Evolutionary conservation across 2,113 vertebrate genomes (phyloP).

Genomic region (Porphyrio hochstetteri): DNA sequence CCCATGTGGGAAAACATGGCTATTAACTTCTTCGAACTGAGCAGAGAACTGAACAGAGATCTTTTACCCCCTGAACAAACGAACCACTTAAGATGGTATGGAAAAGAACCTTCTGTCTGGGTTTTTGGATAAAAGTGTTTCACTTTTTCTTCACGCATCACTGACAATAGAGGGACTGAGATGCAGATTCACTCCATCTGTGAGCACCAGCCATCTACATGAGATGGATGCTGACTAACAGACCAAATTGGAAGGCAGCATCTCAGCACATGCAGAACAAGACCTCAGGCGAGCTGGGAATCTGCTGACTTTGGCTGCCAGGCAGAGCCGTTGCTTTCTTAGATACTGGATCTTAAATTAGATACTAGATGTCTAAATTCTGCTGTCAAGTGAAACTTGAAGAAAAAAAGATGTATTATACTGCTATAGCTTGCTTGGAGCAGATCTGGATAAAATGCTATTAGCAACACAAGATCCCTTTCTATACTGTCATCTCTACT

Average conservation of each 20-base stretch:
- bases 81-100: background rate
- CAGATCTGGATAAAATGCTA: background rate
- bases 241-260: background rate
- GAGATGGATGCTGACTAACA: constrained; percentile 37
- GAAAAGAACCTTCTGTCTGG: background rate
- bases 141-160: background rate
- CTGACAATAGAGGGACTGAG: background rate
- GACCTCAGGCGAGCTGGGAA: constrained; percentile 12
- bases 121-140: background rate
- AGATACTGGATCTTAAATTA: constrained; percentile 15
- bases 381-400: background rate
- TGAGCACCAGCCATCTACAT: background rate
- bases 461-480: background rate
- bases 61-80: background rate
- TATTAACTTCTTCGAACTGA: background rate
- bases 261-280: background rate
- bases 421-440: background rate
- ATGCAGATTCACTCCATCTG: constrained; percentile 4
- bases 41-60: background rate
- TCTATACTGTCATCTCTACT: background rate
- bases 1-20: background rate
- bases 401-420: background rate
- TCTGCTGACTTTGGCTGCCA: background rate
- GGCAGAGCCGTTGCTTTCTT: background rate
- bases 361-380: constrained; percentile 8